phyloP scores from a whole-genome alignment of 2,113 vertebrate genomes.

The Cyphomyrus discorhynchus region DNA sequence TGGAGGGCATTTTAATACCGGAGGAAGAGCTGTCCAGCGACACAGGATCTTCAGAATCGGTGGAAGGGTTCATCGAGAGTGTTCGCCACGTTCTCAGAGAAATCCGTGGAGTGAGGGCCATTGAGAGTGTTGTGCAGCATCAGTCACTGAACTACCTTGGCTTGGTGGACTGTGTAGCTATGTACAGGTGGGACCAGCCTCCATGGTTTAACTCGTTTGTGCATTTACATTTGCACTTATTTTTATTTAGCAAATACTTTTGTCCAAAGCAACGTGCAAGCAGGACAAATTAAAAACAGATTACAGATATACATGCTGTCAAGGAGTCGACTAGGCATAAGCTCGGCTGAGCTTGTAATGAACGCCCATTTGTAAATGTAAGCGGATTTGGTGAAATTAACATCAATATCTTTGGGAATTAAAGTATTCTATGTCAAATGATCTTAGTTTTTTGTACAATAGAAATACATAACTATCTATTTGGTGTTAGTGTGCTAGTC shows the following conservation, averaged over 20 bases:
- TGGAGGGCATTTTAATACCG: conserved; percentile 68
- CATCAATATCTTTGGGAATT: neutral
- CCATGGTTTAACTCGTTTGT: neutral
- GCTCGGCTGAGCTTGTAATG: neutral
- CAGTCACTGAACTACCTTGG: conserved; percentile 71
- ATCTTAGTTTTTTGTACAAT: neutral
- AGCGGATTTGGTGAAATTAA: neutral
- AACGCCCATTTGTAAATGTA: neutral
- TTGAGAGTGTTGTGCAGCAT: conserved; percentile 83
- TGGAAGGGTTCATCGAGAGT: conserved; percentile 73
- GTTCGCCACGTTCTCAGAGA: conserved; percentile 71
- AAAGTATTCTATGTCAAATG: neutral
- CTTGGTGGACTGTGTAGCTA: conserved; percentile 84
- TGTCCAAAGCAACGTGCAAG: neutral
- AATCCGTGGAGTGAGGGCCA: conserved; percentile 67
- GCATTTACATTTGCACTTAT: neutral
- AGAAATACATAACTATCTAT: neutral
- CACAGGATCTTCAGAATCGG: neutral
- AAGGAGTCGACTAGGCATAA: neutral
- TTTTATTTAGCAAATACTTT: neutral
- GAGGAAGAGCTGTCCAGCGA: conserved; percentile 33
- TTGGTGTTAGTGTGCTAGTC: neutral
- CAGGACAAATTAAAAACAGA: neutral
- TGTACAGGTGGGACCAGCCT: conserved; percentile 66
- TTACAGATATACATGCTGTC: neutral